Base-by-base conservation (phyloP, 2,113 vertebrate species). In the Dinomys branickii region DNA sequence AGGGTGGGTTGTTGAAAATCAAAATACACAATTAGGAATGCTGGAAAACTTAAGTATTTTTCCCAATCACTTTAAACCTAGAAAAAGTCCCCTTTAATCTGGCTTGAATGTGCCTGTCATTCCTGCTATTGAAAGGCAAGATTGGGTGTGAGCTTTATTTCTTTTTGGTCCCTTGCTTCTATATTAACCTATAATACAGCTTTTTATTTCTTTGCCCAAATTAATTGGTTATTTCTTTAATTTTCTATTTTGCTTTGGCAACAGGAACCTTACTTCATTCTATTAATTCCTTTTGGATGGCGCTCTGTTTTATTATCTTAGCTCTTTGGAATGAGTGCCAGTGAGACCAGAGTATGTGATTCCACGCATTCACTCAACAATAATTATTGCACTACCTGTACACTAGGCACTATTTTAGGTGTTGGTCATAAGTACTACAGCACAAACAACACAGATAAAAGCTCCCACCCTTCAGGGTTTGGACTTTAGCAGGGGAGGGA, bases 231-330 rank as follows among this genome's bases (percentile, higher is more conserved):
- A 88, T 73, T 88, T 71, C 52, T 90, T 84, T 92, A 81, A 87
- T 97, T 96, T 95, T 95, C 90, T 73, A 50, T 82, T 96, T 96
- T 85, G 59, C 65, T 95, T 94, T 85, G 65, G 50, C 82, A 88
- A 22, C 56, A 5, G 59, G 83, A n/a, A 83, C 56, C 52, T 84
- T 94, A 47, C 54, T 95, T 93, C 71, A 85, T 82, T 92, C 77
- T 92, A 54, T 52, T 94, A 33, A 56, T 95, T 85, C 85, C 54
- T 94, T 90, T 94, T 94, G 52, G 83, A 83, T 92, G 52, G 16
- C n/a, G 56, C 35, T 41, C 56, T 56, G 17, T 14, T 88, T 16
- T 41, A 73, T 87, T 71, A 88, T 58, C 86, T 96, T 92, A 88
- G 56, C 73, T 93, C 9, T 82, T 86, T 81, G 73, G 59, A 94